Base-by-base conservation (phyloP, 2,797 vertebrate species). In the Pangasius djambal region DNA sequence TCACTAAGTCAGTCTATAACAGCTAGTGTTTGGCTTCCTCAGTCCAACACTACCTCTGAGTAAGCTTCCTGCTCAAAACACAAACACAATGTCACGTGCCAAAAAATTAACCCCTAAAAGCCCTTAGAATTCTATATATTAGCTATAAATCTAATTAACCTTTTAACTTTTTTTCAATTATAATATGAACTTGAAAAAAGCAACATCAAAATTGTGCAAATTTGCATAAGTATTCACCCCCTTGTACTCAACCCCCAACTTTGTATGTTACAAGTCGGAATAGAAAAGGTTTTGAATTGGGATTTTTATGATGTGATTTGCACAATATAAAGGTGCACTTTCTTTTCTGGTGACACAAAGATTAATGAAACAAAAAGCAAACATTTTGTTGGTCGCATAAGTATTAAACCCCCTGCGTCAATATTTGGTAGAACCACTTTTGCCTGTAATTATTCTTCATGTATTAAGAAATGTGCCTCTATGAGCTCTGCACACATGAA, bases 1-100 rank as follows among this genome's bases (percentile, higher is more conserved):
- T 72, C 84, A 55, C 69, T 72, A 72, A 86, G 50, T 72, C 84
- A 37, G 52, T 25, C 57, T 74, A 57, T 55, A 74, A 86, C 50
- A 67, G 65, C 67, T 31, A 28, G 6, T 70, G 65, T 86, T 86
- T 86, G 84, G 50, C 65, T 72, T 70, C 28, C 8, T n/a, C 52
- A 44, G 25, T 15, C 84, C 31, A 72, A 50, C 40, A 18, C 28
- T 48, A 84, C 40, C 82, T 84, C 82, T 84, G 37, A 67, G 82
- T 67, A 67, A 67, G 40, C 61, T 67, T 67, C 13, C 7, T 20
- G 61, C 40, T 50, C 6, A 67, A 65, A 84, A 84, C 25, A 50
- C 61, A 84, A 65, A 67, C 82, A 84, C 37, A 9, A 44, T 65
- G 25, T 10, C 40, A 20, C 61, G 31, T 50, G 44, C 15, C 82